Evolutionary conservation across 2,113 vertebrate species (phyloP).

Genomic region (Calidris pygmaea): DNA sequence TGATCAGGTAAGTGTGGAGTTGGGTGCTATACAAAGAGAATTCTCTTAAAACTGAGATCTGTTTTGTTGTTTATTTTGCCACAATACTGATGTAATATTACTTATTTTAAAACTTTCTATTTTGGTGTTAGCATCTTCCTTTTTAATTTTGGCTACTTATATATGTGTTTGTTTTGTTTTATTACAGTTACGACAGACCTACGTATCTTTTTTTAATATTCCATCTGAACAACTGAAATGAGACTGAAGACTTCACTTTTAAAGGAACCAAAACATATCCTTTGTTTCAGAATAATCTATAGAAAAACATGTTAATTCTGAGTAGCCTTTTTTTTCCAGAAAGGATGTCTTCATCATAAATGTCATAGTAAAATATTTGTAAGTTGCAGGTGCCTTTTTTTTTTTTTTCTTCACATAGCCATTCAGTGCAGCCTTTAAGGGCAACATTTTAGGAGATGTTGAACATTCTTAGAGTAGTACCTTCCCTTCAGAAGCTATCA

Average conservation of each 20-base stretch:
- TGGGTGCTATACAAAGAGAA: not conserved
- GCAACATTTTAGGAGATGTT: not conserved
- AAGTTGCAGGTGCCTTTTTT: not conserved
- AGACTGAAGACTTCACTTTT: conserved; percentile 91
- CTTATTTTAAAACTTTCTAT: not conserved
- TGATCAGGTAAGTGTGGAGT: not conserved
- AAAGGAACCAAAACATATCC: conserved; percentile 99
- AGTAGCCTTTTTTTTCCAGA: not conserved
- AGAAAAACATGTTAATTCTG: not conserved
- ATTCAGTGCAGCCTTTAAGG: not conserved
- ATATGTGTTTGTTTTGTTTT: not conserved
- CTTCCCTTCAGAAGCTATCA: not conserved
- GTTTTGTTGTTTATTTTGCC: not conserved
- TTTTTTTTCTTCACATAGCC: not conserved
- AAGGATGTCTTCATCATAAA: not conserved
- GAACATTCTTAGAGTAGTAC: not conserved
- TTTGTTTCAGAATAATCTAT: conserved; percentile 62
- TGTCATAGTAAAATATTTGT: not conserved
- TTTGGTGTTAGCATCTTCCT: not conserved
- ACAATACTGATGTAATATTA: no score
- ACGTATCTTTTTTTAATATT: not conserved
- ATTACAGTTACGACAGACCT: not conserved
- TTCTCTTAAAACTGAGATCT: not conserved
- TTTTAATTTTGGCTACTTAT: not conserved
- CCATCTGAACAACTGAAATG: conserved; percentile 71